Evolutionary conservation across 2,797 vertebrate species (phyloP), one percentile per base, ranked within the genome.

Genomic region (Columba guinea): DNA sequence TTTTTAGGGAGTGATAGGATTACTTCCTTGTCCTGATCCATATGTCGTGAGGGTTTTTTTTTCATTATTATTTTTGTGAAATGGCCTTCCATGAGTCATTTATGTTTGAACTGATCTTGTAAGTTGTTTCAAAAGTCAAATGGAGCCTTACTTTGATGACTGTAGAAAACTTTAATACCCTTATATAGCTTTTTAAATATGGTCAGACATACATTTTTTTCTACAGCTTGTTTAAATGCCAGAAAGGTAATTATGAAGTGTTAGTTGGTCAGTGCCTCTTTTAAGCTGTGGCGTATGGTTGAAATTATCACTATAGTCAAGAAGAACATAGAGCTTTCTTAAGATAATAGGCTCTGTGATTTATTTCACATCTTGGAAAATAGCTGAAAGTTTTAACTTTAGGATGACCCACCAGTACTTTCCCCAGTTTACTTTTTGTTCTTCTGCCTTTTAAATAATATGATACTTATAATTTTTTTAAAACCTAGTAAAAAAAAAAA

Each of bases 231-330:
- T 82, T 94, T 93, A 94, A 95, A 91, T 77, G 77, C 63, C 87
- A 94, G 77, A 90, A 88, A 93, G 83, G 91, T 96, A 96, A 96
- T 96, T 94, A 95, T 89, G 85, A 96, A 89, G 77, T 93, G 91
- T 89, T 93, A 91, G 85, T 91, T 94, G 44, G 83, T 87, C 89
- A 92, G 30, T 79, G 52, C 41, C 59, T 92, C 80, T 84, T 94
- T 92, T 90, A 94, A 94, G 82, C 87, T 91, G 55, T 2, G 5
- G 24, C 1, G 1, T 94, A 84, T 94, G 89, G 83, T 90, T 94
- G 77, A 96, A 97, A 95, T 95, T 94, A 93, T 76, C 91, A 82
- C 80, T 86, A 19, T 12, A 69, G 77, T 82, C 59, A 82, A 84
- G 70, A 84, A 55, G 87, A 88, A 94, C 79, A 86, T 26, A 65